Evolutionary conservation across 2,797 vertebrate species (phyloP).

Genomic region (Microhierax caerulescens): DNA sequence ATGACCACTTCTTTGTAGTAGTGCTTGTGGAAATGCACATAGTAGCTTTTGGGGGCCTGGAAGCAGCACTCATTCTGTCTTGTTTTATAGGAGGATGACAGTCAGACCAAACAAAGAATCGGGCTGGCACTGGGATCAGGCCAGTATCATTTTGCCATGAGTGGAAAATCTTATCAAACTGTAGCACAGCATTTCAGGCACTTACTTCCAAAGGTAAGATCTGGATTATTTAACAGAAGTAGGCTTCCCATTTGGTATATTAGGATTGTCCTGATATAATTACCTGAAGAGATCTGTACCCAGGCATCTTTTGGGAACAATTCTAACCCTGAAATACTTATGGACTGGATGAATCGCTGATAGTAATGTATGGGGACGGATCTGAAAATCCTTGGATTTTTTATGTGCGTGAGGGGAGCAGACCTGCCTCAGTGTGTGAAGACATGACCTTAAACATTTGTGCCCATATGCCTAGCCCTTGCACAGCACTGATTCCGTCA

Average conservation of each 20-base stretch:
- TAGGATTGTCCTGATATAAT: background rate
- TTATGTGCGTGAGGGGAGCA: background rate
- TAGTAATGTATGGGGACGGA: background rate
- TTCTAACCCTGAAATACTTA: background rate
- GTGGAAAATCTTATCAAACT: conserved; percentile 74
- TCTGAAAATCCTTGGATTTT: background rate
- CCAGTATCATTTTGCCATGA: conserved; percentile 79
- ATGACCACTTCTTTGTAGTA: background rate
- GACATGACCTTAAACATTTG: background rate
- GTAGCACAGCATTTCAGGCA: conserved; percentile 73
- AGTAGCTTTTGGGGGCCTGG: background rate
- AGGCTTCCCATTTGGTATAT: background rate
- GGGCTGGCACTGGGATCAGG: background rate
- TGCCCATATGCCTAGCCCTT: background rate
- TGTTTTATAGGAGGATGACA: conserved; percentile 59
- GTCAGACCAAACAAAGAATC: conserved; percentile 14
- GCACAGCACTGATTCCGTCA: background rate
- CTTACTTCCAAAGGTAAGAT: conserved; percentile 77
- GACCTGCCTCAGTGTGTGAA: background rate
- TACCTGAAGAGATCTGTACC: background rate
- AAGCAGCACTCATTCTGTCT: background rate
- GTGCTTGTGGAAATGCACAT: background rate
- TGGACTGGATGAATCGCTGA: background rate
- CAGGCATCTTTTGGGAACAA: background rate
- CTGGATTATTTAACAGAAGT: background rate